Base-by-base conservation (phyloP, 2,888 invertebrate species). In the Neoitamus cyanurus region DNA sequence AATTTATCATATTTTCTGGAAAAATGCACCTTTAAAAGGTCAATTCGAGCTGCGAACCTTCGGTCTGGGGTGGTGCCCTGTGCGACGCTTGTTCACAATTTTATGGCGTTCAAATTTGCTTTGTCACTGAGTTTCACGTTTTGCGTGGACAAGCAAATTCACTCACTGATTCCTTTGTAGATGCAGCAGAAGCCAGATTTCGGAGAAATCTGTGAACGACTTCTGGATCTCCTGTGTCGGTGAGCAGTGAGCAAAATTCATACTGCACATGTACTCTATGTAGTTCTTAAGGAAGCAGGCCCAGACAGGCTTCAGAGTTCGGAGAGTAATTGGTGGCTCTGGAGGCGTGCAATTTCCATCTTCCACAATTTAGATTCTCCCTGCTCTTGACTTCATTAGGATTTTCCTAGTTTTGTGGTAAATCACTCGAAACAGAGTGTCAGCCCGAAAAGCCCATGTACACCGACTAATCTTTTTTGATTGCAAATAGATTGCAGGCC, bases 401-500 rank as follows among this genome's bases (percentile, higher is more conserved):
- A 58, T 58, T 58, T 58, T 58, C 58, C 20, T 25, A 58, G 58
- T 9, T 58, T 1, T 15, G 58, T 58, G 58, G 58, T 58, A 58
- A 58, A 58, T 73, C 73, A 73, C 20, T 73, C 73, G 34, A 73
- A 37, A 73, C 25, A 34, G 58, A 11, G 36, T 73, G 37, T 73
- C 20, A 31, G 73, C 30, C n/a, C 36, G 20, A 34, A 73, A 34
- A 37, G 34, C 34, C 20, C 34, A 36, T 73, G 73, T 31, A 73
- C 73, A 25, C 13, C 15, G 34, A 25, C 73, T 46, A 90, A 90
- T 89, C 90, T 88, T 88, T 89, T 90, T 89, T 89, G 89, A 88
- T 90, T 90, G 88, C 88, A 90, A 90, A 90, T 89, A 90, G 89
- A 89, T 89, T 90, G 90, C 89, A 90, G 77, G 78, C 46, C n/a